Evolutionary conservation across 2,113 vertebrate genomes (phyloP), one percentile per base, ranked within the genome.

Genomic region (Lasiurus borealis): DNA sequence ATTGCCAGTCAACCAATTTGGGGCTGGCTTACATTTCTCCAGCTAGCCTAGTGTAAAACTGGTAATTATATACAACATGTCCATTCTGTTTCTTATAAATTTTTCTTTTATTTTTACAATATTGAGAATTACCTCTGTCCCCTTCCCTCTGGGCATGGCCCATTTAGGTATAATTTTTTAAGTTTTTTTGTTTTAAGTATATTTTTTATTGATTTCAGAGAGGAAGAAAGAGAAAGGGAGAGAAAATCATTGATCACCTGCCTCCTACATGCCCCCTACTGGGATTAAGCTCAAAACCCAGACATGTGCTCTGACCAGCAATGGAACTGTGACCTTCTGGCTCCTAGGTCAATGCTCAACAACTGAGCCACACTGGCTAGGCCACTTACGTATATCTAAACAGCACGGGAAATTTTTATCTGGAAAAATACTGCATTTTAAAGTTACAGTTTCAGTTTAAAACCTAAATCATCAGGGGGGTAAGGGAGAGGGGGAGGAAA

Each of bases 101-200:
- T 90, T 95, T 48, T 66, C 66, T 64, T 80, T 76, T 34, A 40
- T 57, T 87, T 84, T 87, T 72, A 82, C 15, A 86, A 23, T 46
- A 72, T 72, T 87, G 9, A 66, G 15, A 82, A 83, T 86, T 87
- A 77, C 31, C 62, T 59, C 54, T 93, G 27, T 16, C 4, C 2
- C 13, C 69, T 95, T 64, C 82, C 54, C 78, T 95, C 66, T 78
- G 71, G 46, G 12, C 86, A 66, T 64, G 59, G 18, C 15, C 64
- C 25, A 71, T 76, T 94, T 90, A 90, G 77, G 59, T 69, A 59
- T 44, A 85, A 25, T 25, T 59, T 59, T 59, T 59, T 59, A 59
- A 59, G 57, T 9, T 11, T 25, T 59, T 59, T 59, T 59, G 9
- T 59, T 59, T 59, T 59, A 59, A 59, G 25, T 27, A 59, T 59